Conservation (phyloP, 2,113 vertebrate species). For the Mesembrinibis cayennensis region DNA sequence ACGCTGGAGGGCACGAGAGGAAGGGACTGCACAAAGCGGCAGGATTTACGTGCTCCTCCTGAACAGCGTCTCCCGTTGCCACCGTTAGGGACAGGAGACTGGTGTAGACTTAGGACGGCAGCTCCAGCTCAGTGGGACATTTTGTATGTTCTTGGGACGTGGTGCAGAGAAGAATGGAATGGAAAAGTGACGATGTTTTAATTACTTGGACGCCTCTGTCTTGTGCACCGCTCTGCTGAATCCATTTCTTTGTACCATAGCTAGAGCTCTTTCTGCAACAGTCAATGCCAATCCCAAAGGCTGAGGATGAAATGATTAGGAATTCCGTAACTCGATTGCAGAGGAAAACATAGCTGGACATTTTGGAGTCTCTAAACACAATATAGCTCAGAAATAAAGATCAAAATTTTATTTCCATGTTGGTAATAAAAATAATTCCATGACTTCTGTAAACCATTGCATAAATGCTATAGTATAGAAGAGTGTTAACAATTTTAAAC, state of each 20-base stretch:
- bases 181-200: background rate
- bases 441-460: constrained; percentile 88
- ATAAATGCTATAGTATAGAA: constrained; percentile 87
- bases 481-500: constrained; percentile 78
- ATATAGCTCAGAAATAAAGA: constrained; percentile 59
- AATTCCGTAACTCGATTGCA: background rate
- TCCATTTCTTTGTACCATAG: background rate
- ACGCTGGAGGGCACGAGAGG: background rate
- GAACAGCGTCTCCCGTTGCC: background rate
- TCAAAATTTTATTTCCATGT: constrained; percentile 87
- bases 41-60: background rate
- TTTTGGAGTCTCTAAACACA: background rate
- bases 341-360: background rate
- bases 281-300: background rate
- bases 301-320: background rate
- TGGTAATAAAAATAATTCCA: constrained; percentile 87
- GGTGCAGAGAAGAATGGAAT: background rate
- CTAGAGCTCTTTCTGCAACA: background rate
- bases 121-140: background rate
- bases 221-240: background rate
- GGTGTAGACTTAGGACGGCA: background rate
- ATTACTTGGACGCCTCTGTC: background rate
- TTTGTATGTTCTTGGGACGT: background rate
- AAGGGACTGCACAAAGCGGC: background rate
- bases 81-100: background rate